phyloP scores from a whole-genome alignment of 2,797 vertebrate genomes.

The Paguma larvata region DNA sequence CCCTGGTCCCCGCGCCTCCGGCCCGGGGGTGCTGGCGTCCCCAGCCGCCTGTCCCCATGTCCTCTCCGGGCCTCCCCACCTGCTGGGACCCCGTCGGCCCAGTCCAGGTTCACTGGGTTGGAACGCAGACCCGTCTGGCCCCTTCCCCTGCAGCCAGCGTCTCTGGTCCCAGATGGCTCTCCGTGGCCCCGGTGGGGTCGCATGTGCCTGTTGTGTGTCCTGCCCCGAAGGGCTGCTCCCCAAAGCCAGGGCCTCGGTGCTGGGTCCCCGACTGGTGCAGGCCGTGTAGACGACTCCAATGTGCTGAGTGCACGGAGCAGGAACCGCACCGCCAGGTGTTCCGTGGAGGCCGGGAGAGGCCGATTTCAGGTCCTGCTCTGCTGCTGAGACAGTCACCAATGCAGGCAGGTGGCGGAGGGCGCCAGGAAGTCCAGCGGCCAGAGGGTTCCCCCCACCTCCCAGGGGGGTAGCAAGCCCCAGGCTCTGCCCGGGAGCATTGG shows the following conservation, averaged over 20 bases:
- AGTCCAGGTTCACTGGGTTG: too few species aligned
- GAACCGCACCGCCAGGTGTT: background rate
- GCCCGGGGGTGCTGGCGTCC: too few species aligned
- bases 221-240: rapidly evolving
- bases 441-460: background rate
- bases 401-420: background rate
- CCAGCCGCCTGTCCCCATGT: background rate
- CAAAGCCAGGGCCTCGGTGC: rapidly evolving
- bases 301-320: background rate
- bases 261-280: background rate
- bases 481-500: background rate
- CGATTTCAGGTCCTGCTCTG: background rate
- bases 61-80: background rate
- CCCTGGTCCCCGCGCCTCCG: background rate
- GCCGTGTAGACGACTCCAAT: background rate
- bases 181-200: background rate
- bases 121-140: background rate
- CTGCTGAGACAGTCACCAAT: background rate
- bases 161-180: background rate
- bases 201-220: background rate
- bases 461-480: background rate
- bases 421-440: too few species aligned
- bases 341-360: background rate
- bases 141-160: background rate
- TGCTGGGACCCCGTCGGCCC: background rate